Evolutionary conservation across 37 sponge, comb jelly and placozoan species (phyloP), one percentile per base, ranked within the genome.

Genomic region (Halichondria panicea): DNA sequence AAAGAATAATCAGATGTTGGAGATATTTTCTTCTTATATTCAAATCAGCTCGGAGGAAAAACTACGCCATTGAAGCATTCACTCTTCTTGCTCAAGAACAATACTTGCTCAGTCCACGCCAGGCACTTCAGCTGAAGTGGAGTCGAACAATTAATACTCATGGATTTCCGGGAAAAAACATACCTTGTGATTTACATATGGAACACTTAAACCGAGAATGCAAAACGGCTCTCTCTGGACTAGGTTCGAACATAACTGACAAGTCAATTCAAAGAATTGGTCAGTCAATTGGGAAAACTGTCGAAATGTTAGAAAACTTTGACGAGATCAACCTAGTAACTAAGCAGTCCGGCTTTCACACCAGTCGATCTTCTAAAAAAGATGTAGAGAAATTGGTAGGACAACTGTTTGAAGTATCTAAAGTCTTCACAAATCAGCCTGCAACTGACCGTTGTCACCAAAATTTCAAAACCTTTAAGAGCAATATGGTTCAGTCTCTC

Each of bases 241-340:
- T 68, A 42, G 45, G 70, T 9, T 43, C 70, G 22, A 68, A 68
- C 70, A 68, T 24, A 11, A 13, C 36, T 55, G 36, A 57, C 9
- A 55, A 55, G 36, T 25, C 74, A 33, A 39, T 73, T 37, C n/a
- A 55, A n/a, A 71, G 72, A 52, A 31, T 54, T 71, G 71, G 72
- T 13, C 5, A 68, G 44, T 42, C 44, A n/a, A 41, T 45, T 31
- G 52, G 52, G 21, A 4, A 46, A 54, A 36, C 21, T 8, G 21
- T 21, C 21, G 34, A 63, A 25, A 25, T 63, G 35, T 21, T 25
- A 21, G 19, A 32, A 33, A 25, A 21, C 34, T 63, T 63, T 63
- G 65, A 63, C 34, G 35, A 4, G 34, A 32, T 33, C 65, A 63
- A 63, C 35, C 30, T 33, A 33, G 65, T 63, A 33, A 30, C 30